Evolutionary conservation across 2,797 vertebrate species (phyloP).

Genomic region (Macropus fuliginosus): DNA sequence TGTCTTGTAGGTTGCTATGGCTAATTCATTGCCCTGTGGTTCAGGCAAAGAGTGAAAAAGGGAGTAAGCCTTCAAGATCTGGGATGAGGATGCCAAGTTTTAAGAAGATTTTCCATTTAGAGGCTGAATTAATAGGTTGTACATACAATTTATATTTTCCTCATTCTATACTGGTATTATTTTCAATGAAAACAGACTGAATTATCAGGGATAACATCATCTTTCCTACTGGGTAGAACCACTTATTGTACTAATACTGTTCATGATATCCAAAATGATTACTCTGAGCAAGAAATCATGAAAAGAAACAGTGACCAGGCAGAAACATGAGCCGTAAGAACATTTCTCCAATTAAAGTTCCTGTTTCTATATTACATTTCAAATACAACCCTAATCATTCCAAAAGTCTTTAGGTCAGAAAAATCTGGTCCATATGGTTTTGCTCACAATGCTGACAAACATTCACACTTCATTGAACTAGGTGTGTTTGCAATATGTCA

Average conservation of each 20-base stretch:
- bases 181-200: background rate
- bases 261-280: background rate
- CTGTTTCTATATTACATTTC: background rate
- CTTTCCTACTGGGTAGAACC: background rate
- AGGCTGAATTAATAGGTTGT: background rate
- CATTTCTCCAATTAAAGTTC: background rate
- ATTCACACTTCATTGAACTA: background rate
- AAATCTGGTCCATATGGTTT: background rate
- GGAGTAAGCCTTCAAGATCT: background rate
- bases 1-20: background rate
- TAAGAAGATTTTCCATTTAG: background rate
- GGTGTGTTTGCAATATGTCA: background rate
- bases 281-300: background rate
- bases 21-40: background rate
- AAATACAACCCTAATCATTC: background rate
- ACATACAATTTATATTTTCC: background rate
- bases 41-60: background rate
- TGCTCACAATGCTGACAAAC: background rate
- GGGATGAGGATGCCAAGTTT: background rate
- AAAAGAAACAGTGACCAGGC: background rate
- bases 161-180: background rate
- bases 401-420: background rate
- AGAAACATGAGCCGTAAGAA: background rate
- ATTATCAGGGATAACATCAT: background rate
- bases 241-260: background rate